A percentile compares a stretch with the other conserved stretches of the same genome.
phyloP scores from a whole-genome alignment of 1,140 invertebrate species.

The Lucilia cuprina region DNA sequence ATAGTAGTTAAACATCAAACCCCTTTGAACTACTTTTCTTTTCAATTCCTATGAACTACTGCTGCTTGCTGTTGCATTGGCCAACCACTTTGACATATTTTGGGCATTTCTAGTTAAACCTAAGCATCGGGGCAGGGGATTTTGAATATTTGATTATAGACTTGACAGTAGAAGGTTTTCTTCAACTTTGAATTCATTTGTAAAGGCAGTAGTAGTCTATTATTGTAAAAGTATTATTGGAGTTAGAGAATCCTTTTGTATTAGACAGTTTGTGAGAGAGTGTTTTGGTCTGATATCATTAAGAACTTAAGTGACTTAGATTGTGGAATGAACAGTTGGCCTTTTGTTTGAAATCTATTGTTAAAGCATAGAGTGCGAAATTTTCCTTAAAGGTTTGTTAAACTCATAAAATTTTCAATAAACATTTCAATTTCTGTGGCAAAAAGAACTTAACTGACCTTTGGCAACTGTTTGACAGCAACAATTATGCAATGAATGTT shows the following conservation, averaged over 20 bases:
- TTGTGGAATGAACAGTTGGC: background rate
- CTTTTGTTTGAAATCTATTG: background rate
- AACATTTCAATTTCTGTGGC: background rate
- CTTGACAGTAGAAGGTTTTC: background rate
- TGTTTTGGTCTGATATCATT: background rate
- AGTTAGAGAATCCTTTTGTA: background rate
- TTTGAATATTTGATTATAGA: background rate
- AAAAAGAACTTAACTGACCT: background rate
- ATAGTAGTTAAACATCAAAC: slow-evolving; percentile 11
- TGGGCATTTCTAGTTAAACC: slow-evolving; percentile 31
- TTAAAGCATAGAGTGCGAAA: background rate
- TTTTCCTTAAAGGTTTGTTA: background rate
- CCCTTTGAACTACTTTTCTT: background rate
- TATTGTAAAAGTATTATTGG: background rate
- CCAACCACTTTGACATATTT: slow-evolving; percentile 34
- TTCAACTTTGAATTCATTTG: background rate
- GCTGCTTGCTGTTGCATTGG: background rate
- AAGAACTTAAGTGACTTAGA: background rate
- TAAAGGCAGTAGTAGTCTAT: background rate
- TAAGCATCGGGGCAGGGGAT: background rate
- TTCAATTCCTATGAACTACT: background rate
- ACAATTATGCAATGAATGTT: background rate
- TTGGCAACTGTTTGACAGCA: background rate
- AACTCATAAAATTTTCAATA: background rate
- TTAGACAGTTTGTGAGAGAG: background rate